Evolutionary conservation across 1,140 invertebrate genomes (phyloP), one percentile per base, ranked within the genome.

Genomic region (Drosophila varians): DNA sequence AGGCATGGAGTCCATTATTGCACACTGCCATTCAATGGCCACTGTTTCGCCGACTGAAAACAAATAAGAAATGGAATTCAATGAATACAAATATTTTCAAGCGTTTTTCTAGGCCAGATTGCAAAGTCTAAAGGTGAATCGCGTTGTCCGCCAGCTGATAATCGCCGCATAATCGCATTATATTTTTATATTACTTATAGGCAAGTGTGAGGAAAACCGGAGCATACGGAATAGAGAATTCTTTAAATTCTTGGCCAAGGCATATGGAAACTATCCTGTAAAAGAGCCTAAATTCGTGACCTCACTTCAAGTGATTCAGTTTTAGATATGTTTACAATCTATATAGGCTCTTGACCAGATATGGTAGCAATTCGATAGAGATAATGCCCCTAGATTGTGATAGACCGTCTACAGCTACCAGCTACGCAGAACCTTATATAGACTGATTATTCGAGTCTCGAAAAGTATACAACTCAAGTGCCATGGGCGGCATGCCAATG

Each of bases 51-150:
- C 60, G 56, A 45, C 79, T 84, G 61, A 45, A 79, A 84, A 28
- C n/a, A 72, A 23, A 74, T 16, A 64, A 72, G 6, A 49, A 36
- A 18, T 38, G n/a, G 34, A 34, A 31, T 43, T n/a, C 16, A 55
- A 42, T 49, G 40, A 69, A 60, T 54, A 40, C 46, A 21, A 54
- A 43, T 45, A 47, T 52, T 47, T 64, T 64, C 60, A 61, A 36
- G 11, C 25, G 26, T 6, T 60, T 61, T 64, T 53, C 42, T 46
- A 65, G 73, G 57, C 73, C 28, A 62, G 65, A 56, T 62, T 72
- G 19, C 79, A 84, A 75, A 84, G 79, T 84, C 79, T 26, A 84
- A 84, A 84, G 79, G 79, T 84, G 79, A 84, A 72, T 84, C 70
- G 7, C 76, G 74, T 66, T 69, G 57, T 6, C 49, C 6, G 21